Base-by-base conservation (phyloP, 2,888 invertebrate genomes). In the Tanytarsus gracilentus region DNA sequence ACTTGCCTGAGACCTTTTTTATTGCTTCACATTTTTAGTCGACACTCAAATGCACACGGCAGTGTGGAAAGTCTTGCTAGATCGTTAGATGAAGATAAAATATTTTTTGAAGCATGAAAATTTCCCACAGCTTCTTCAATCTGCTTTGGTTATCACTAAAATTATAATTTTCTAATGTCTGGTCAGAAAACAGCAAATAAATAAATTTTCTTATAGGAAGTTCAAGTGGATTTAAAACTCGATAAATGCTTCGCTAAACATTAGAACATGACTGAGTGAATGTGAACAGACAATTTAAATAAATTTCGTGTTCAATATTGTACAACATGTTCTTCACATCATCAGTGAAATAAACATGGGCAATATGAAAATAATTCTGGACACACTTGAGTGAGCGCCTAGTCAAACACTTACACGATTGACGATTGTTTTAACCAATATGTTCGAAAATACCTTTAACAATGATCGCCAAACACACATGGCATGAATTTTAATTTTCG, bases 1-100 rank as follows among this genome's bases (percentile, higher is more conserved):
- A 40, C 40, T 40, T 40, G 40, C 16, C 40, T 40, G 40, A 16
- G 40, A 40, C 16, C 40, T 40, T 40, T 36, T 40, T 40, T 40
- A 40, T 40, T 16, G 18, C 40, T 40, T 40, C 8, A n/a, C n/a
- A n/a, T n/a, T 40, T 40, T 40, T 14, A 36, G 14, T 16, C 16
- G 14, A 36, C 1, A 36, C 36, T 14, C 3, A 36, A 36, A 36
- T 14, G 16, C n/a, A 36, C 1, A 36, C n/a, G 36, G 36, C 36
- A 36, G 16, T 36, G 16, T 14, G 36, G n/a, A n/a, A 36, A 36
- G 36, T 40, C 18, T 21, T 21, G 16, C 16, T 18, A 40, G 40
- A 40, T 40, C 40, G 40, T 40, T 21, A 40, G 40, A 40, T 40
- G 40, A 9, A 18, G 40, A 40, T 40, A 40, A 40, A 16, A 36